These are phyloP conservation scores for Pseudomyrmex concolor DNA, from an alignment of 1,140 invertebrate species.

Conservation along the genomic window DNA sequence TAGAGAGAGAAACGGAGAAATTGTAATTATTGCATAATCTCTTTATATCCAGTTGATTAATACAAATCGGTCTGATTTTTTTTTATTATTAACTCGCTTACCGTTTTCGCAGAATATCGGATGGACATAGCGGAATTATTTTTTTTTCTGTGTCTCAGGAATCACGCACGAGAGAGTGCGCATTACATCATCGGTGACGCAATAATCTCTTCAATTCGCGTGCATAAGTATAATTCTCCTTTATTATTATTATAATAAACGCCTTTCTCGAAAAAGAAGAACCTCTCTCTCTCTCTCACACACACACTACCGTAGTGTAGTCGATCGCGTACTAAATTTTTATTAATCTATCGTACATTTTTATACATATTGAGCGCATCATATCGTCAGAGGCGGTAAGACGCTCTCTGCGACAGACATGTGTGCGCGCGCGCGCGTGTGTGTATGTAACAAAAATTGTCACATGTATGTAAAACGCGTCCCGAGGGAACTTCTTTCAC, in stretches of 20 bases:
- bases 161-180: slow-evolving; percentile 1
- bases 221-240: not conserved
- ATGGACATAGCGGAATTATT: not conserved
- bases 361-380: slow-evolving; percentile 66
- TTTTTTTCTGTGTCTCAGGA: not conserved
- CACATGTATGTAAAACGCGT: slow-evolving; percentile 2
- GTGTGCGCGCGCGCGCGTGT: slow-evolving; percentile 3
- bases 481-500: slow-evolving; percentile 64
- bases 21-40: slow-evolving; percentile 23
- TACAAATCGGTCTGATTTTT: slow-evolving; percentile 25
- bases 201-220: not conserved
- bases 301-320: not conserved
- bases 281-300: slow-evolving; percentile 28
- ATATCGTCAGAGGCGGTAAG: slow-evolving; percentile 18
- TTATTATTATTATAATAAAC: not conserved
- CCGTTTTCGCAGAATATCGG: not conserved
- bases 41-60: slow-evolving; percentile 15
- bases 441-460: not conserved
- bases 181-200: not conserved
- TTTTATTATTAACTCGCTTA: slow-evolving; percentile 1
- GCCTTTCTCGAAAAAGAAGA: slow-evolving; percentile 39
- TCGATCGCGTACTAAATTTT: slow-evolving; percentile 31
- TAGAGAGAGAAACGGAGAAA: slow-evolving; percentile 18
- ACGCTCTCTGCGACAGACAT: slow-evolving; percentile 15
- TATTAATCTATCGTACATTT: slow-evolving; percentile 52